Conservation (phyloP, 2,888 invertebrate genomes). For the Hedychridium roseum region DNA sequence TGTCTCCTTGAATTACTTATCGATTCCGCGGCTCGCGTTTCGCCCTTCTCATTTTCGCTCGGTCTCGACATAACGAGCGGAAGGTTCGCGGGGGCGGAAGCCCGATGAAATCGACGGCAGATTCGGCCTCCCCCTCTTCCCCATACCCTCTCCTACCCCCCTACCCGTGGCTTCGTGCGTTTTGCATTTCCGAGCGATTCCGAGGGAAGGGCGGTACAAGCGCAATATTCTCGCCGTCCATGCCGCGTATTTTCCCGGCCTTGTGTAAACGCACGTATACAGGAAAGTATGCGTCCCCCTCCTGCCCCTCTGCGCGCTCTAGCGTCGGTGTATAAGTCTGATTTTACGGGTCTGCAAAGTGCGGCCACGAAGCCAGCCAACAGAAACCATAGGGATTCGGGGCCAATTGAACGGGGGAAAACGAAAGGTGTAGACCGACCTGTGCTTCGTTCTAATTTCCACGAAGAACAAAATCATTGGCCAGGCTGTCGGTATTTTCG, state of each 20-base stretch:
- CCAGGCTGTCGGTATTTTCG: no score
- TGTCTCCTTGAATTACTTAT: conserved; percentile 18
- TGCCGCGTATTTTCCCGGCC: conserved; percentile 26
- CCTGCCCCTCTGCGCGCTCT: neutral
- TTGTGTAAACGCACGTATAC: conserved; percentile 13
- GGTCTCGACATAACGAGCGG: conserved; percentile 25
- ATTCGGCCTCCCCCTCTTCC: no score
- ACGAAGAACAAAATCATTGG: no score
- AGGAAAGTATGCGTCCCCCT: conserved; percentile 1
- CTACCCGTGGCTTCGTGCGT: conserved; percentile 4
- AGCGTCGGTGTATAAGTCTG: conserved; percentile 20
- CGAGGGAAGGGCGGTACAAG: conserved; percentile 29
- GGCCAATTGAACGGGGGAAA: no score
- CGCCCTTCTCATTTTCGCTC: conserved; percentile 13
- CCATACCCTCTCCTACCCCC: no score
- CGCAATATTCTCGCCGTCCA: conserved; percentile 44
- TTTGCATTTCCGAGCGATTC: conserved; percentile 40
- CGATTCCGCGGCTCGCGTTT: conserved; percentile 7
- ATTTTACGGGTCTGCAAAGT: conserved; percentile 10
- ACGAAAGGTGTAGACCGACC: no score
- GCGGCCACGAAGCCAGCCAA: no score
- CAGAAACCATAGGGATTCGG: no score
- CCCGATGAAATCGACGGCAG: no score
- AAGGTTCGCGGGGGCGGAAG: no score
- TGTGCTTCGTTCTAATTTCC: no score